Base-by-base conservation (phyloP, 2,888 invertebrate species). In the Ormyrus thymus region DNA sequence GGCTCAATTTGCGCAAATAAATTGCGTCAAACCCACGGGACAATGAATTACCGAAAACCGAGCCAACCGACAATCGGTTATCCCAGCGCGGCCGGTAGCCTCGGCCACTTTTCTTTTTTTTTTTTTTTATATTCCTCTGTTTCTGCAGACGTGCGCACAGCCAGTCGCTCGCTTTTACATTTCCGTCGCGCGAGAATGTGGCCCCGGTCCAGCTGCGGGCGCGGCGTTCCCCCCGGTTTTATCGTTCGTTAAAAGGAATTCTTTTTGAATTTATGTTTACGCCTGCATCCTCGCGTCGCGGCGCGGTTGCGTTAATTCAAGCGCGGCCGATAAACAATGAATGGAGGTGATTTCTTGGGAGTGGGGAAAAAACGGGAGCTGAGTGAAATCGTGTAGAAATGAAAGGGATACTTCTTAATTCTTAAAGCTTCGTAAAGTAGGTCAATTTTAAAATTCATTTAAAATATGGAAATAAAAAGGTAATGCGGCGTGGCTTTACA, bases 201-300 rank as follows among this genome's bases (percentile, higher is more conserved):
- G 51, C 75, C 53, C 7, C 6, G 53, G n/a, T 68, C 75, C 66
- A 59, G 66, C 58, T 59, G 59, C 11, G 50, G 11, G 9, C 15
- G 61, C 53, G 53, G 43, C 53, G 5, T 6, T 29, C 4, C 29
- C 29, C 29, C 4, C 9, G 43, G 50, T 65, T 66, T 59, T 74
- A 58, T 74, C 46, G 55, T 6, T 15, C 7, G 50, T 48, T 8
- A 11, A 50, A 15, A 13, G 53, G 61, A 29, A 70, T 70, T 71
- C 70, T 76, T 76, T 76, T 70, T 64, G 58, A 70, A 76, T 70
- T 64, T 56, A 56, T 48, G 71, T 76, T 76, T 58, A 76, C 71
- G 76, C 29, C 29, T 29, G 29, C 29, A 4, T 29, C 29, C 29
- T 29, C 29, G 29, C 3, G 0, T 4, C 29, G 29, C 29, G 29